Conservation (phyloP, 2,888 invertebrate genomes). For the Campoplex nolae region DNA sequence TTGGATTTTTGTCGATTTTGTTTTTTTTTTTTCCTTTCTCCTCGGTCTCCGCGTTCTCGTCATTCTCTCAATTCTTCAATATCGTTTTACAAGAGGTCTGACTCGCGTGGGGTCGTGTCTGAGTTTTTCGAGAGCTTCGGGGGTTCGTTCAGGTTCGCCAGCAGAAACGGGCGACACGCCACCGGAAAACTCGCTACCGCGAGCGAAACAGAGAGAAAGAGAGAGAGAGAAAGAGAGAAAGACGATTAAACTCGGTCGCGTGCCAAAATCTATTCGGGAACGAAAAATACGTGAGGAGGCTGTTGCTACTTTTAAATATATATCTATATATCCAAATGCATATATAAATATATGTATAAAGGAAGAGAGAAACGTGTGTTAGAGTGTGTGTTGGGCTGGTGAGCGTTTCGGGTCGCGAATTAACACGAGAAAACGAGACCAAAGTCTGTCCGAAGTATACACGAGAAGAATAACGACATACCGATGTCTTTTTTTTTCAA, state of each 20-base stretch:
- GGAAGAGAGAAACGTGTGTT: constrained; percentile 47
- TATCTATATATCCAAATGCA: constrained; percentile 18
- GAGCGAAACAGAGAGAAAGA: constrained; percentile 28
- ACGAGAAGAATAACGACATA: constrained; percentile 55
- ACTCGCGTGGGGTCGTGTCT: constrained; percentile 55
- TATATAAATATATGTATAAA: constrained; percentile 33
- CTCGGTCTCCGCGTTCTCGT: constrained; percentile 48
- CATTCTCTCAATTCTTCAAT: constrained; percentile 61
- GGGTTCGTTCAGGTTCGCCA: constrained; percentile 64
- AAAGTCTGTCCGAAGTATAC: constrained; percentile 50
- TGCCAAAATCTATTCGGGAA: constrained; percentile 69
- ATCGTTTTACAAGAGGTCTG: constrained; percentile 59
- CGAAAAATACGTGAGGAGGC: constrained; percentile 58
- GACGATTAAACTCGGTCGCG: constrained; percentile 55
- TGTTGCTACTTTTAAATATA: constrained; percentile 57
- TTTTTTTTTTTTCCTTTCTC: constrained; percentile 42
- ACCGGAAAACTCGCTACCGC: constrained; percentile 39
- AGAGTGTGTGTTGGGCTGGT: constrained; percentile 49
- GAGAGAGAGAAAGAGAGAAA: constrained; percentile 41
- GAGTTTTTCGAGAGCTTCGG: constrained; percentile 51
- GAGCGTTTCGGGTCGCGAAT: constrained; percentile 56
- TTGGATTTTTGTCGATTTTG: constrained; percentile 24
- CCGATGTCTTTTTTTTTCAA: constrained; percentile 52
- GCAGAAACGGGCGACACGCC: constrained; percentile 54
- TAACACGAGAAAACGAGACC: constrained; percentile 65